Evolutionary conservation across 2,888 invertebrate species (phyloP), one percentile per base, ranked within the genome.

Genomic region (Baronia brevicornis): DNA sequence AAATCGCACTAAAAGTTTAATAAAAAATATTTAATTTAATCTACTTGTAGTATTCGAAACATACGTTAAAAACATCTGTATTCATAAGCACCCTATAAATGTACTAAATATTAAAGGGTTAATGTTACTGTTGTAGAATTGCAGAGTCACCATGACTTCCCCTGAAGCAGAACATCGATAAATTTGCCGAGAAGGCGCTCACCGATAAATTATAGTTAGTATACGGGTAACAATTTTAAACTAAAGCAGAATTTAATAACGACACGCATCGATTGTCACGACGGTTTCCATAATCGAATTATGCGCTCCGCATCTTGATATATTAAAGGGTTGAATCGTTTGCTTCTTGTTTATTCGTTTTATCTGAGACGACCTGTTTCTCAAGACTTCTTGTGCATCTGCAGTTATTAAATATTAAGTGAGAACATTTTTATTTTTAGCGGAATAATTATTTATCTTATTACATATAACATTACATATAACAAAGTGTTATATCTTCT

Each of bases 221-320:
- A 72, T 56, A 56, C 63, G 64, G 59, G 69, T 71, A 71, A 68
- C 73, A 69, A n/a, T 78, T 82, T 82, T 80, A 80, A 72, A 73
- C 74, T 71, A 62, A 50, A 61, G 56, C 58, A 53, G 61, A 74
- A 78, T 73, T 74, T 80, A 75, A 78, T 79, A 72, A 71, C 60
- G 69, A 62, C 64, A 78, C 75, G 82, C 80, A 75, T 79, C 78
- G 72, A 80, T 77, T 70, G 71, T 62, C 74, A 39, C 73, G 72
- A 78, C 70, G 69, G 66, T 72, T 67, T 61, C 54, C 55, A 39
- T 73, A 75, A 80, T 78, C 71, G 62, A 77, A 80, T 79, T 73
- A 68, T 47, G 57, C 45, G 45, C 54, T 43, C 38, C 46, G 44
- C 40, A 50, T 52, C 45, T 53, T 57, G 49, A 51, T 51, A 54